phyloP scores from a whole-genome alignment of 2,113 vertebrate genomes.

The Bubo blakistoni region DNA sequence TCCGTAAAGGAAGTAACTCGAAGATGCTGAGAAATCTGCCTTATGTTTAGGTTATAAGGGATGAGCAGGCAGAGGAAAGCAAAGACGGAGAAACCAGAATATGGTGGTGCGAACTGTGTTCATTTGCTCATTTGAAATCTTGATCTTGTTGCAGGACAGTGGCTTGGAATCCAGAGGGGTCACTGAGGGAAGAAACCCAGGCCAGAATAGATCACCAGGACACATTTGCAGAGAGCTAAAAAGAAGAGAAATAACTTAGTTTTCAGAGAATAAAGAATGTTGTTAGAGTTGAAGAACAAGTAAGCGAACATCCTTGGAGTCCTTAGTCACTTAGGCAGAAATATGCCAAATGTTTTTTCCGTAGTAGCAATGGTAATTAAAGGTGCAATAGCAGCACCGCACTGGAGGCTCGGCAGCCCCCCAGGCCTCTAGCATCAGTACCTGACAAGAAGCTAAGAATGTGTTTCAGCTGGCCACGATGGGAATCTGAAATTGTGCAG shows the following conservation, averaged over 20 bases:
- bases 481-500: background rate
- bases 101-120: background rate
- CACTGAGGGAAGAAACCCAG: background rate
- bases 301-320: background rate
- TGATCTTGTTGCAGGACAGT: background rate
- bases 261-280: background rate
- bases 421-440: background rate
- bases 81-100: background rate
- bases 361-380: background rate
- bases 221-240: background rate
- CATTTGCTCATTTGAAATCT: slow-evolving; percentile 1
- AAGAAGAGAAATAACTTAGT: background rate
- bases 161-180: background rate
- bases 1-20: background rate
- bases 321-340: background rate
- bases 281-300: background rate
- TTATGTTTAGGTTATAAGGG: slow-evolving; percentile 6
- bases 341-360: background rate
- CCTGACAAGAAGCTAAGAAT: background rate
- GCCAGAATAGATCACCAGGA: background rate
- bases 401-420: background rate
- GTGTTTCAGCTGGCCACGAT: background rate
- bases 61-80: background rate
- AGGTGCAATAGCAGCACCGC: background rate
- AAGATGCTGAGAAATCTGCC: slow-evolving; percentile 37